Evolutionary conservation across 2,113 vertebrate genomes (phyloP).

Genomic region (Sebastes fasciatus): DNA sequence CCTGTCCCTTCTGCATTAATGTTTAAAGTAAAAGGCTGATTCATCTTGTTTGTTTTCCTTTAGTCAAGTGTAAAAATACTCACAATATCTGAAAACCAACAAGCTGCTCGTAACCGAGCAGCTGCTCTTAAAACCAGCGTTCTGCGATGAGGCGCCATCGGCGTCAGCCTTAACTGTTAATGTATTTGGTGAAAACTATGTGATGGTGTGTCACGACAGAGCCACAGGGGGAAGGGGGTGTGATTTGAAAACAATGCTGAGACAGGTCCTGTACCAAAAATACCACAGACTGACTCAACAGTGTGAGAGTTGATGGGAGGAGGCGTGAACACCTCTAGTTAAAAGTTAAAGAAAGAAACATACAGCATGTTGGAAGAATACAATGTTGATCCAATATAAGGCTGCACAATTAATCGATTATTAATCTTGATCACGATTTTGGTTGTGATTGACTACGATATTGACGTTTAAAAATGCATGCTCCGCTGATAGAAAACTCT

Average conservation of each 20-base stretch:
- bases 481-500: no score
- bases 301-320: background rate
- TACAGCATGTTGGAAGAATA: background rate
- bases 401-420: no score
- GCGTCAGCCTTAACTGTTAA: constrained; percentile 6
- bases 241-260: constrained; percentile 38
- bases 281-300: constrained; percentile 46
- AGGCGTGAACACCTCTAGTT: constrained; percentile 3
- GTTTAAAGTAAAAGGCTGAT: background rate
- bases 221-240: background rate
- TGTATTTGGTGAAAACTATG: constrained; percentile 10
- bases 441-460: no score
- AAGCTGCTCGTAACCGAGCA: constrained; percentile 3
- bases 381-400: no score
- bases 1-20: background rate
- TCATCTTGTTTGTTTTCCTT: background rate
- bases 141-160: background rate
- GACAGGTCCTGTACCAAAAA: constrained; percentile 54
- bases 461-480: no score
- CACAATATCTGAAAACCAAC: background rate
- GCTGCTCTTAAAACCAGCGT: background rate
- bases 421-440: no score
- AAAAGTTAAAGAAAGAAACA: constrained; percentile 2
- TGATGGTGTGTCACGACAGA: constrained; percentile 38
- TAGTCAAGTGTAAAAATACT: constrained; percentile 10